Conservation (phyloP, 2,797 vertebrate species). For the Pangasius larnaudii region DNA sequence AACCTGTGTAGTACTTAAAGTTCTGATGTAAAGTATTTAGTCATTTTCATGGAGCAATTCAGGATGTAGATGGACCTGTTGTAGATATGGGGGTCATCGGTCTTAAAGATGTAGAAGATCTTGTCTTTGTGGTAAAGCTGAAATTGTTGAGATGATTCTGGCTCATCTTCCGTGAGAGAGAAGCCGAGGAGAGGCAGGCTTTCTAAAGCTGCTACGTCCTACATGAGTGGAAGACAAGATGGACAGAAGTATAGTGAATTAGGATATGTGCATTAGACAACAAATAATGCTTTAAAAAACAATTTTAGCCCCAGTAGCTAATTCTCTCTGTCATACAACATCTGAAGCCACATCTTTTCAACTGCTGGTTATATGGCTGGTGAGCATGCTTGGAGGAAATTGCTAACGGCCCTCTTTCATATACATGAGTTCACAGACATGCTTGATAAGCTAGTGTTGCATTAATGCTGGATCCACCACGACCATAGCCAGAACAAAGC, state of each 20-base stretch:
- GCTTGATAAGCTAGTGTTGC: neutral
- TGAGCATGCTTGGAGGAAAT: neutral
- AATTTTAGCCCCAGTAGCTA: neutral
- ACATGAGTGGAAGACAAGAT: slow-evolving; percentile 9
- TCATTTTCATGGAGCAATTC: neutral
- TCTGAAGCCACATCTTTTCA: neutral
- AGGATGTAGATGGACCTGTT: slow-evolving; percentile 77
- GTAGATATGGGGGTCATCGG: slow-evolving; percentile 84
- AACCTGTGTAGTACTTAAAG: neutral
- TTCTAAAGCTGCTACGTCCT: slow-evolving; percentile 95
- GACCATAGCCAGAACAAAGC: neutral
- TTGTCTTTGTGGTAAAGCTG: slow-evolving; percentile 92
- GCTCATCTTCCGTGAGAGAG: slow-evolving; percentile 79
- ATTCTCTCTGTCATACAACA: neutral
- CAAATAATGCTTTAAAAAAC: neutral
- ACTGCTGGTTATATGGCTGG: neutral
- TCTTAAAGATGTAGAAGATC: slow-evolving; percentile 90
- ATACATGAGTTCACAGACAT: neutral
- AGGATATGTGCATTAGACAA: neutral
- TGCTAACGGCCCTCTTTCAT: neutral
- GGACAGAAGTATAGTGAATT: neutral
- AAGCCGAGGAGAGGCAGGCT: slow-evolving; percentile 95
- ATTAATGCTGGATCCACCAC: neutral
- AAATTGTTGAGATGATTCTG: slow-evolving; percentile 80
- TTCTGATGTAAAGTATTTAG: neutral